These are phyloP conservation scores for Porites lutea DNA, from an alignment of 64 coral and sea anemone species.

Conservation along the genomic window DNA sequence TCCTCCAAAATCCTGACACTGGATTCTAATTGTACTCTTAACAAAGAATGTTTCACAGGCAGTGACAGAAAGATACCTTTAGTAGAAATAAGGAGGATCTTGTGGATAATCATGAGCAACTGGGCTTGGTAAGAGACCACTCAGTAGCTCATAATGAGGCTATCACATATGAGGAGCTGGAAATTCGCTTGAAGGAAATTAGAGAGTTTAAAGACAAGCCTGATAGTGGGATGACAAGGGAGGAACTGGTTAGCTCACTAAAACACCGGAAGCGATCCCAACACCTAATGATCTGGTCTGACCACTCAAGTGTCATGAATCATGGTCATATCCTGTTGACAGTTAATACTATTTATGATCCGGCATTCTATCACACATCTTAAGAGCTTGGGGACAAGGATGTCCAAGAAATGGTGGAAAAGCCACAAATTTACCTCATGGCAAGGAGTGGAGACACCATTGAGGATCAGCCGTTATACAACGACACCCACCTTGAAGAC, in stretches of 20 bases:
- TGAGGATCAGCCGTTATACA: constrained; percentile 44
- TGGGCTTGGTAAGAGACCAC: constrained; percentile 14
- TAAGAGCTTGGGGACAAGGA: constrained; percentile 40
- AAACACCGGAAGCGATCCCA: background rate
- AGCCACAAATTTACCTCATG: constrained; percentile 57
- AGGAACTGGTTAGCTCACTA: background rate
- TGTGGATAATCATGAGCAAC: constrained; percentile 29
- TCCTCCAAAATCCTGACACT: constrained; percentile 24
- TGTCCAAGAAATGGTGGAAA: constrained; percentile 30
- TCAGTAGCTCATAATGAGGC: constrained; percentile 11
- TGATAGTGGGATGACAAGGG: background rate
- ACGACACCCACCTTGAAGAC: constrained; percentile 49
- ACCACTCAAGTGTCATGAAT: constrained; percentile 40
- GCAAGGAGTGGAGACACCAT: constrained; percentile 51
- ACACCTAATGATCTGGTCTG: constrained; percentile 45
- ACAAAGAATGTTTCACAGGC: constrained; percentile 47
- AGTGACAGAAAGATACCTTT: constrained; percentile 51
- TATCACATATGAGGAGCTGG: constrained; percentile 10
- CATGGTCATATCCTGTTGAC: constrained; percentile 61
- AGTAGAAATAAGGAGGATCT: constrained; percentile 9
- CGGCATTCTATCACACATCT: constrained; percentile 28
- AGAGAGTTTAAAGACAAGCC: background rate
- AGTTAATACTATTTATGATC: constrained; percentile 43
- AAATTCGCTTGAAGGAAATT: background rate
- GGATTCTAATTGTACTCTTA: constrained; percentile 11